Evolutionary conservation across 2,888 invertebrate genomes (phyloP), one percentile per base, ranked within the genome.

Genomic region (Rosalia funebris): DNA sequence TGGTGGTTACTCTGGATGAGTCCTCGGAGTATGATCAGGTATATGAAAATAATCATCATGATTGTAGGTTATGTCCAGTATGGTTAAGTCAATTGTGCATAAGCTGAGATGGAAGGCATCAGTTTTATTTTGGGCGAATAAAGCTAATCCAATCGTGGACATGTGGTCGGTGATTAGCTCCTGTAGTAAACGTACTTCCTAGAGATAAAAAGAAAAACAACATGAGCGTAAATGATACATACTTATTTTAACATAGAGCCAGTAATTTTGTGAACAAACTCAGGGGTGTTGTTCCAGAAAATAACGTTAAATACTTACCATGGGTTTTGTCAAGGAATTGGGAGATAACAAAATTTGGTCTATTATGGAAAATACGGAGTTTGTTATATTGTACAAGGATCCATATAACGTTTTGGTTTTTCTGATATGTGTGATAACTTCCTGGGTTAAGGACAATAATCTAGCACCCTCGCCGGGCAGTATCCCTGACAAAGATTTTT

Each of bases 251-350:
- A 2, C 12, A 11, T 32, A 0, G 11, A 32, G 1, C 1, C n/a
- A n/a, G n/a, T n/a, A n/a, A n/a, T n/a, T n/a, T n/a, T n/a, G n/a
- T n/a, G n/a, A n/a, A n/a, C n/a, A n/a, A n/a, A n/a, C n/a, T n/a
- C n/a, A n/a, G n/a, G n/a, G n/a, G n/a, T n/a, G n/a, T n/a, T n/a
- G n/a, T n/a, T n/a, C n/a, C n/a, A n/a, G 25, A 25, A 25, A 25
- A 25, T 25, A 25, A 25, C 25, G 25, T 3, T 25, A 25, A 25
- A 25, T 25, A 7, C 83, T 79, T 78, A 92, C 92, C 86, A 89
- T 86, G 80, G 89, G 88, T 81, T 88, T 89, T 61, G 91, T 85
- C 69, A 92, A 85, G 9, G 92, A 88, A 71, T 88, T 84, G 25
- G 86, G 85, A 70, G 85, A 87, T 72, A 85, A 86, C 68, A 92